These are phyloP conservation scores for Arothron firmamentum DNA, from an alignment of 2,113 vertebrate genomes.

Conservation along the genomic window DNA sequence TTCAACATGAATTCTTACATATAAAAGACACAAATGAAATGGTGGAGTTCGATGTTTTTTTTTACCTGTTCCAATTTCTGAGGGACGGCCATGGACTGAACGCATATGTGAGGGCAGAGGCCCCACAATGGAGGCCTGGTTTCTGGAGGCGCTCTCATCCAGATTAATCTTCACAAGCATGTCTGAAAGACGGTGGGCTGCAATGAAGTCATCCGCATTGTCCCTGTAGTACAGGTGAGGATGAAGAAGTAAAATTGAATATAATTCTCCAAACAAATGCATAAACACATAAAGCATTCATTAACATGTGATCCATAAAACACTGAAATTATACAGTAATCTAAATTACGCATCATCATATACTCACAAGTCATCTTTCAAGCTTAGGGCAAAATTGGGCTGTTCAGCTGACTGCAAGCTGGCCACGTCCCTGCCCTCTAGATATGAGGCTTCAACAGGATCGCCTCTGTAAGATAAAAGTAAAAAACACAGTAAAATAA, in stretches of 20 bases:
- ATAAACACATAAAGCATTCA: background rate
- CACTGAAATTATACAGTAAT: background rate
- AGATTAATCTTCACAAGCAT: constrained; percentile 68
- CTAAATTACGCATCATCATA: background rate
- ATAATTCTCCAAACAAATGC: background rate
- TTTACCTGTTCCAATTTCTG: constrained; percentile 57
- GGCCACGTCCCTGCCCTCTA: constrained; percentile 65
- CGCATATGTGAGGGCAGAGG: constrained; percentile 21
- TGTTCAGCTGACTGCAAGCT: constrained; percentile 52
- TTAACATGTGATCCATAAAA: background rate
- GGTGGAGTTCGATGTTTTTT: background rate
- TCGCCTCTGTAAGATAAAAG: constrained; percentile 66
- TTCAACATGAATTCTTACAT: background rate
- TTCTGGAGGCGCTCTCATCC: constrained; percentile 58
- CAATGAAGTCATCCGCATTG: constrained; percentile 66
- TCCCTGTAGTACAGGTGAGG: constrained; percentile 64
- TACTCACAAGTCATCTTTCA: constrained; percentile 85
- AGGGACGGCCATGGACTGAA: constrained; percentile 14
- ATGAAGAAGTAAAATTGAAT: background rate
- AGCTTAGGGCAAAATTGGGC: constrained; percentile 77
- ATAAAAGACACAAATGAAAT: background rate
- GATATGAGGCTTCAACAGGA: constrained; percentile 79
- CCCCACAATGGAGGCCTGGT: constrained; percentile 5
- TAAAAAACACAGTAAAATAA: background rate
- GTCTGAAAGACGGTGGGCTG: constrained; percentile 66